phyloP scores from a whole-genome alignment of 2,113 vertebrate genomes.

The Lophius piscatorius region DNA sequence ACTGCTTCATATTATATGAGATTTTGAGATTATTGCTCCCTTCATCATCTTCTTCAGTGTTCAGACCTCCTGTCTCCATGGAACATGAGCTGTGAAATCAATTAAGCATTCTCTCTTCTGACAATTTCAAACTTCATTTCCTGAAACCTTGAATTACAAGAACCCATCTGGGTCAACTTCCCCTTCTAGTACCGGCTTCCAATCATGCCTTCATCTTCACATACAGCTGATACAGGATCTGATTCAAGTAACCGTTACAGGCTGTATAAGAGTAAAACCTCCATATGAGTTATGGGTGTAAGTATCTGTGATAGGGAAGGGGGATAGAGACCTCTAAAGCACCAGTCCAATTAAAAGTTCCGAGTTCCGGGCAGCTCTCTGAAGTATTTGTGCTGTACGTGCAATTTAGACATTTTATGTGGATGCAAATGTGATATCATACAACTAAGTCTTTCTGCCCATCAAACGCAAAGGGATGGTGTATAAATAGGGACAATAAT shows the following conservation, averaged over 20 bases:
- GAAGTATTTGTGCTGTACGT: background rate
- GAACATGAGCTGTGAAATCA: slow-evolving; percentile 21
- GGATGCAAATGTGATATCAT: background rate
- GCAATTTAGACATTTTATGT: slow-evolving; percentile 8
- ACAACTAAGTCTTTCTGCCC: background rate
- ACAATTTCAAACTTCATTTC: background rate
- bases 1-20: background rate
- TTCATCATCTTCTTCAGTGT: background rate
- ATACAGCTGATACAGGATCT: too few species aligned
- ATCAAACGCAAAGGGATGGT: background rate
- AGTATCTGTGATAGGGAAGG: slow-evolving; percentile 19
- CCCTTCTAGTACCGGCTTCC: background rate
- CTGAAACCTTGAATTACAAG: slow-evolving; percentile 7
- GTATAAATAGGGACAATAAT: background rate
- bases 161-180: background rate
- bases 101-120: too few species aligned
- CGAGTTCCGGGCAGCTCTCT: slow-evolving; percentile 1
- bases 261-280: slow-evolving; percentile 9
- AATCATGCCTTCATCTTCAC: slow-evolving; percentile 2
- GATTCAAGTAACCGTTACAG: background rate
- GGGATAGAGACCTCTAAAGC: slow-evolving; percentile 39
- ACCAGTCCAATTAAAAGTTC: slow-evolving; percentile 55
- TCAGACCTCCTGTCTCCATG: background rate
- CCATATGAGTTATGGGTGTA: background rate
- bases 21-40: too few species aligned